Evolutionary conservation across 1,140 invertebrate genomes (phyloP).

Genomic region (Tribolium madens): DNA sequence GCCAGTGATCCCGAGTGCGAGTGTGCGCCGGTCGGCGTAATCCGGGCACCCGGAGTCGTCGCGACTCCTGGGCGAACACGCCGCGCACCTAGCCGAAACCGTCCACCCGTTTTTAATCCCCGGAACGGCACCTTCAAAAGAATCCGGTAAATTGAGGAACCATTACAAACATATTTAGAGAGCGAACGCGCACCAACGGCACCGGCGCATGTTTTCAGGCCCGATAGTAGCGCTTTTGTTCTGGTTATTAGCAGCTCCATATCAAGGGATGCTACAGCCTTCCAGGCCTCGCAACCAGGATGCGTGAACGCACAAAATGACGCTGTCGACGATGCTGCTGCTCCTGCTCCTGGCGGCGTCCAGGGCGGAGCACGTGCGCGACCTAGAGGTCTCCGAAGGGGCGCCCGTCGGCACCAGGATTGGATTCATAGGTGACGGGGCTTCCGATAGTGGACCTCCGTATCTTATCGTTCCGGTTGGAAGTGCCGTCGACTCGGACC

Average conservation of each 20-base stretch:
- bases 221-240: conserved; percentile 59
- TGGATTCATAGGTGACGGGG: conserved; percentile 84
- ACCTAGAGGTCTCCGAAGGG: conserved; percentile 89
- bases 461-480: conserved; percentile 92
- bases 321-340: conserved; percentile 60
- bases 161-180: conserved; percentile 61
- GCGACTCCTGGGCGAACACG: background rate
- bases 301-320: conserved; percentile 61
- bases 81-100: conserved; percentile 11
- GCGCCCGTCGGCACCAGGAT: conserved; percentile 87
- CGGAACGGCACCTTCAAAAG: conserved; percentile 56
- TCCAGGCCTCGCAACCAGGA: conserved; percentile 54
- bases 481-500: conserved; percentile 87
- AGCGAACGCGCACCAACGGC: conserved; percentile 42
- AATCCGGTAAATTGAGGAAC: conserved; percentile 59
- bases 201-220: conserved; percentile 55
- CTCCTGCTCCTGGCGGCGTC: conserved; percentile 65
- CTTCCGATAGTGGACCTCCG: conserved; percentile 78
- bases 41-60: background rate
- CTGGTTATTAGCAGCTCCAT: conserved; percentile 58
- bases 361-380: conserved; percentile 76
- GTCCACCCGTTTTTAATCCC: conserved; percentile 16
- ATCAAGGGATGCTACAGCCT: conserved; percentile 44
- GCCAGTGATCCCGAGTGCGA: background rate
- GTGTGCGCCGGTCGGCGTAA: conserved; percentile 5